These are phyloP conservation scores for Halcyon badia DNA, from an alignment of 2,797 vertebrate genomes.

Conservation along the genomic window DNA sequence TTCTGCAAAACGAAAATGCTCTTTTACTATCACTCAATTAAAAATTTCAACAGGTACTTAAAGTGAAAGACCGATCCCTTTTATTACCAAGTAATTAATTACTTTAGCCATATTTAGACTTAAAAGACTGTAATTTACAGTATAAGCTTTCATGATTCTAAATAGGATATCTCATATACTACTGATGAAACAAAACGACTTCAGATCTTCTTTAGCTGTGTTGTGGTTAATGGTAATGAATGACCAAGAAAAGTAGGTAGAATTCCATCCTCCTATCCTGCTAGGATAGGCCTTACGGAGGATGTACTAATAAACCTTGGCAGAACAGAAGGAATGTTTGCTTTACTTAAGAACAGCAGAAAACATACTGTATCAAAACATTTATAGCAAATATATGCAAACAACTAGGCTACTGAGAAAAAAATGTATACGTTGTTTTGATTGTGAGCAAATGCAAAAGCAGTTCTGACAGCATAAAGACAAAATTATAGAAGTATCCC, in stretches of 20 bases:
- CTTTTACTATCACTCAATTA: not conserved
- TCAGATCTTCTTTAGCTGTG: not conserved
- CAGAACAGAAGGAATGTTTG: not conserved
- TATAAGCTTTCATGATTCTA: not conserved
- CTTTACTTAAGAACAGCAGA: slow-evolving; percentile 1
- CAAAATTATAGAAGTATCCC: not conserved
- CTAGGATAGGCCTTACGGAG: not conserved
- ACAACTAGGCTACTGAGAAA: not conserved
- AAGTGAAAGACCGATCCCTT: not conserved
- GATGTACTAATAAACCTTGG: not conserved
- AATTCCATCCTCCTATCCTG: not conserved
- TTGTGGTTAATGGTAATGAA: not conserved
- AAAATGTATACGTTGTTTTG: not conserved
- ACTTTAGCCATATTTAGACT: not conserved
- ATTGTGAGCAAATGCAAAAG: not conserved
- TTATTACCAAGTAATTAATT: not conserved
- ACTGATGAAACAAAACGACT: not conserved
- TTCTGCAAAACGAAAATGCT: not conserved
- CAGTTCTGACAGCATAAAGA: not conserved
- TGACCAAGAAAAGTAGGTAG: not conserved
- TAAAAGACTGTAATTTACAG: not conserved
- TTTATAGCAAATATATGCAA: not conserved
- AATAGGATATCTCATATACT: not conserved
- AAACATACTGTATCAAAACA: not conserved
- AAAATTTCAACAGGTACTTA: not conserved